These are phyloP conservation scores for Miniopterus natalensis DNA, from an alignment of 2,113 vertebrate genomes.

Conservation along the genomic window DNA sequence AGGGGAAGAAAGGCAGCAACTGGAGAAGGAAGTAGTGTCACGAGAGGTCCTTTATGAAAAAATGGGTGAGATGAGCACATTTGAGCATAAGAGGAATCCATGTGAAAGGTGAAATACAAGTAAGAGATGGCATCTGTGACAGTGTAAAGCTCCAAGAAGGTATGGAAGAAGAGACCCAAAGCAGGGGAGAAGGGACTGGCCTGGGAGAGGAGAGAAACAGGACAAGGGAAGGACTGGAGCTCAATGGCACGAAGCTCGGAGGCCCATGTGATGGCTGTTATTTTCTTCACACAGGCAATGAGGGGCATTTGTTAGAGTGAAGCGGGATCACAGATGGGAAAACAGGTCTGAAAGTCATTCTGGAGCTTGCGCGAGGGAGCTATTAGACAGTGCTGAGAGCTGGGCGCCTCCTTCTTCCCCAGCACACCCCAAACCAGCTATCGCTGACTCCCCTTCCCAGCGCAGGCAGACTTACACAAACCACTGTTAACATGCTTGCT, in stretches of 20 bases:
- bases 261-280: not conserved
- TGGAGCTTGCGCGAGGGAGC: not conserved
- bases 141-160: not conserved
- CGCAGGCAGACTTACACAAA: fast-evolving
- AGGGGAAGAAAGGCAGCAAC: not conserved
- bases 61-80: not conserved
- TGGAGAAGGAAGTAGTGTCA: not conserved
- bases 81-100: fast-evolving
- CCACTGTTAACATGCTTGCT: not conserved
- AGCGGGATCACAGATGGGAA: not conserved
- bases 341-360: too few relatives aligned
- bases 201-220: not conserved
- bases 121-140: fast-evolving
- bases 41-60: not conserved
- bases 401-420: fast-evolving
- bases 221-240: not conserved
- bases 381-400: not conserved
- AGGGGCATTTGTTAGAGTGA: not conserved
- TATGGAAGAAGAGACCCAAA: fast-evolving
- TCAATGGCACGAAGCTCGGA: fast-evolving
- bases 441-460: not conserved
- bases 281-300: too few relatives aligned
- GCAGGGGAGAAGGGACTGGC: not conserved
- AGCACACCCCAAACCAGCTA: not conserved
- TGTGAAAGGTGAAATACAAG: not conserved